These are phyloP conservation scores for Scrobipalpa atriplicella DNA, from an alignment of 2,888 invertebrate species.

Conservation along the genomic window DNA sequence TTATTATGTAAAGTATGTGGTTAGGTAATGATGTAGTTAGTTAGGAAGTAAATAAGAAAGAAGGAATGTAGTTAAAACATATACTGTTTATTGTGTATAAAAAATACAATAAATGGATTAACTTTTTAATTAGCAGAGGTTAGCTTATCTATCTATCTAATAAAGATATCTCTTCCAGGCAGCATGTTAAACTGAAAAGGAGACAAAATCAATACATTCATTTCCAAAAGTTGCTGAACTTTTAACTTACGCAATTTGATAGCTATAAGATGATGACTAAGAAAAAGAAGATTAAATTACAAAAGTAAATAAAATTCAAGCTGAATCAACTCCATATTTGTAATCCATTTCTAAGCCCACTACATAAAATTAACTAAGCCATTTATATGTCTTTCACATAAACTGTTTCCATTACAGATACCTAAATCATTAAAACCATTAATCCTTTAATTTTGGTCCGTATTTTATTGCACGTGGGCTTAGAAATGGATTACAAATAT, in stretches of 20 bases:
- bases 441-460: conserved; percentile 14
- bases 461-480: conserved; percentile 16
- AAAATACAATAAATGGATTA: too few species aligned
- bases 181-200: too few species aligned
- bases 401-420: background rate
- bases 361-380: conserved; percentile 7
- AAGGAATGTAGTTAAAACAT: too few species aligned
- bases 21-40: background rate
- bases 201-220: too few species aligned
- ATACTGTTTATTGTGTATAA: too few species aligned
- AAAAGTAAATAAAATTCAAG: background rate
- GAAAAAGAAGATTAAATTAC: background rate
- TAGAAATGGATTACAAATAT: background rate
- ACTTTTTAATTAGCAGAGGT: too few species aligned
- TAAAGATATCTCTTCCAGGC: too few species aligned
- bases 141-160: too few species aligned
- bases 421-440: background rate
- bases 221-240: too few species aligned
- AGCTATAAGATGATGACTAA: too few species aligned
- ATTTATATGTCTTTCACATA: conserved; percentile 15
- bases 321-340: background rate
- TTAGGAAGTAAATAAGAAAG: too few species aligned
- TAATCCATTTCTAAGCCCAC: conserved; percentile 4
- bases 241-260: too few species aligned
- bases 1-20: background rate